phyloP scores from a whole-genome alignment of 1,140 invertebrate species.

The Apolygus lucorum region DNA sequence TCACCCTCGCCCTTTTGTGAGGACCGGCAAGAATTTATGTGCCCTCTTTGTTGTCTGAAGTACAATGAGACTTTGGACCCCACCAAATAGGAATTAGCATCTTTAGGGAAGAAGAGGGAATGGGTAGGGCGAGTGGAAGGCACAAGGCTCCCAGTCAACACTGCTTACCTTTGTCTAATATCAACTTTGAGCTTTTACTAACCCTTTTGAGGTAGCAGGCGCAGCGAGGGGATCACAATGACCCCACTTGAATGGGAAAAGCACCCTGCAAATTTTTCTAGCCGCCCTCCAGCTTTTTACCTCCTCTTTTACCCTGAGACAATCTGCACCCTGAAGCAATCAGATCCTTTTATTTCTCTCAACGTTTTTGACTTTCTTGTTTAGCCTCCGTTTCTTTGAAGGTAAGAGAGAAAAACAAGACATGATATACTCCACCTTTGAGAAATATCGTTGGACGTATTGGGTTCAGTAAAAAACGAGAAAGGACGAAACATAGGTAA shows the following conservation, averaged over 20 bases:
- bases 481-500: too few species aligned
- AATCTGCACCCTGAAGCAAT: constrained; percentile 7
- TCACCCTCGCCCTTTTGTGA: constrained; percentile 10
- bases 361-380: not conserved
- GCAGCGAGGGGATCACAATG: constrained; percentile 3
- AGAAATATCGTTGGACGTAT: too few species aligned
- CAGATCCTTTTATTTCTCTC: constrained; percentile 6
- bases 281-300: not conserved
- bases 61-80: constrained; percentile 17
- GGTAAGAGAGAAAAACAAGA: too few species aligned
- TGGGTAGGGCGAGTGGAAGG: not conserved
- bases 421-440: too few species aligned
- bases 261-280: not conserved
- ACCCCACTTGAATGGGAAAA: constrained; percentile 8
- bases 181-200: constrained; percentile 16
- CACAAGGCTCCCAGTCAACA: not conserved
- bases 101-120: constrained; percentile 6
- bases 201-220: not conserved
- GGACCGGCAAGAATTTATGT: constrained; percentile 17
- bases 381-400: not conserved
- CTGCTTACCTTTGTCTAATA: constrained; percentile 16
- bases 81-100: constrained; percentile 19
- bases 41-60: constrained; percentile 16
- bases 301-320: not conserved
- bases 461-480: too few species aligned